phyloP scores from a whole-genome alignment of 2,888 invertebrate genomes.

The Eupithecia exiguata region DNA sequence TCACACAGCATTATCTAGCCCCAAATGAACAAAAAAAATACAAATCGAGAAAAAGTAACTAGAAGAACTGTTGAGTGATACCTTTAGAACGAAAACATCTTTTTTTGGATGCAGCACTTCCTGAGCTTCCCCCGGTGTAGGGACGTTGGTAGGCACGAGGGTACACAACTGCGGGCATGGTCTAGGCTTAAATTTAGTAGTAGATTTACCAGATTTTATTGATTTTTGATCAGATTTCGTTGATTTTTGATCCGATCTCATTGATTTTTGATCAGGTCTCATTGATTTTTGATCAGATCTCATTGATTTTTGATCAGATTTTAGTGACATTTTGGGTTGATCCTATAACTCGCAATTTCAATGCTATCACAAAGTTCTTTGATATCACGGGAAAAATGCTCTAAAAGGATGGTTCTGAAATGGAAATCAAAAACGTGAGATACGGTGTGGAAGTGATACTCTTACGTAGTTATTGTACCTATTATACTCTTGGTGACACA shows the following conservation, averaged over 20 bases:
- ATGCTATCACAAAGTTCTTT: too few relatives aligned
- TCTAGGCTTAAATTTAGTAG: neutral
- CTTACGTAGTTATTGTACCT: too few relatives aligned
- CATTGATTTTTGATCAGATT: neutral
- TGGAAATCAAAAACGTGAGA: neutral
- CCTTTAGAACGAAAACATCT: conserved; percentile 86
- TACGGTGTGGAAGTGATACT: too few relatives aligned
- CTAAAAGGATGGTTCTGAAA: neutral
- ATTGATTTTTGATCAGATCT: neutral
- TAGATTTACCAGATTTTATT: neutral
- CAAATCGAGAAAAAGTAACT: too few relatives aligned
- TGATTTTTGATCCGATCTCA: too few relatives aligned
- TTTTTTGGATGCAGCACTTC: conserved; percentile 82
- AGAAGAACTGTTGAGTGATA: neutral
- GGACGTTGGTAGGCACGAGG: conserved; percentile 66
- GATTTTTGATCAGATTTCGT: neutral
- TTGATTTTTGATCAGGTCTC: neutral
- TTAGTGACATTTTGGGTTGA: neutral
- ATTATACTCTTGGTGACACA: too few relatives aligned
- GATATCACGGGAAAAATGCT: too few relatives aligned
- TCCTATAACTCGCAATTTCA: neutral
- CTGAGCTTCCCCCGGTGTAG: conserved; percentile 63
- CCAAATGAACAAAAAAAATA: too few relatives aligned
- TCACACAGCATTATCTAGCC: too few relatives aligned
- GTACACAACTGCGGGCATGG: conserved; percentile 67